Evolutionary conservation across 2,888 invertebrate species (phyloP).

Genomic region (Oasisia sp.): DNA sequence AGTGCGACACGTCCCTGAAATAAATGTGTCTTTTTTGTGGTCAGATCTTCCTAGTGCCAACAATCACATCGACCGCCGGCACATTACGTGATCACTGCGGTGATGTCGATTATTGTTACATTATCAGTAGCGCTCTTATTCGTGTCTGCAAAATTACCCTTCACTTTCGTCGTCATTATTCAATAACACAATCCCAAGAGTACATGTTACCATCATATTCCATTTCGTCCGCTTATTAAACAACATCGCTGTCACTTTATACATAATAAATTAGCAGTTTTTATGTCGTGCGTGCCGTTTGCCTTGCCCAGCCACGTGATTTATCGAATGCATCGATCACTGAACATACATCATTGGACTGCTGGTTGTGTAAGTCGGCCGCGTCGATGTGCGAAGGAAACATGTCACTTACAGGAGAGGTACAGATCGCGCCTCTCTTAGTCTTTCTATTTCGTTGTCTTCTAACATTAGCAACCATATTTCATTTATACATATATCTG

Average conservation of each 20-base stretch:
- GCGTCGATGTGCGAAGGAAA: background rate
- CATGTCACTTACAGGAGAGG: background rate
- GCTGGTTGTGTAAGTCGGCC: background rate
- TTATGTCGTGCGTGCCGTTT: background rate
- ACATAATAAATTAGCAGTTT: background rate
- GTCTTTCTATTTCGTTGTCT: background rate
- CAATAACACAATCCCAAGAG: background rate
- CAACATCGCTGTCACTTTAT: slow-evolving; percentile 1
- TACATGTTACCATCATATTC: background rate
- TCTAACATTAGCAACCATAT: background rate
- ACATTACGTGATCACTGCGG: background rate
- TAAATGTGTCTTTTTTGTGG: background rate
- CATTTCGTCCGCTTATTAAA: slow-evolving; percentile 3
- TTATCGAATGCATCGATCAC: background rate
- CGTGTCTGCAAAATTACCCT: background rate
- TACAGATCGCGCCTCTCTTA: background rate
- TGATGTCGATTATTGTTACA: background rate
- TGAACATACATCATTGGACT: background rate
- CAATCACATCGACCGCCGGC: background rate
- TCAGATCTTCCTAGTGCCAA: background rate
- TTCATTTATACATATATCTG: background rate
- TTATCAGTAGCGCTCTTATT: background rate
- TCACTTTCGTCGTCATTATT: background rate
- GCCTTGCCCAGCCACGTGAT: background rate
- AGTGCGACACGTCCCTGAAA: background rate